A percentile compares a stretch with the other conserved stretches of the same genome.
These are phyloP conservation scores for Pteruthius melanotis DNA, from an alignment of 2,113 vertebrate genomes.

Conservation along the genomic window DNA sequence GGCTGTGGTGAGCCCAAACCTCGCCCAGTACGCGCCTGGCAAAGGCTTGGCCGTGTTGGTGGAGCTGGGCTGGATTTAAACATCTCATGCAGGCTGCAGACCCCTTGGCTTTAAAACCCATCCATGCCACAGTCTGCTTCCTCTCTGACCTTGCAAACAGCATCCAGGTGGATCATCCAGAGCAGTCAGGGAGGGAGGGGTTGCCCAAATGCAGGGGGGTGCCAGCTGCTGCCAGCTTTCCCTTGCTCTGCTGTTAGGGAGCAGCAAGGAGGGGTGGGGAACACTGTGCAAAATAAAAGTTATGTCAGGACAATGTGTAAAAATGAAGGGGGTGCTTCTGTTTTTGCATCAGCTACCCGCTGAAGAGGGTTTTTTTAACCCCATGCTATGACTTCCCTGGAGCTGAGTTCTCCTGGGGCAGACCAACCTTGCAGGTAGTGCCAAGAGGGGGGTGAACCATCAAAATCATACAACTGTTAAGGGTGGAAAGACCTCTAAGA, in stretches of 20 bases:
- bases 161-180: background rate
- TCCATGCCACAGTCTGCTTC: background rate
- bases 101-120: background rate
- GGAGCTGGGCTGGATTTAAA: background rate
- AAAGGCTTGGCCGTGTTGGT: fast-evolving
- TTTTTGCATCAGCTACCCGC: background rate
- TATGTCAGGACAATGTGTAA: background rate
- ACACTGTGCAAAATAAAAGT: background rate
- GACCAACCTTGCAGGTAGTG: background rate
- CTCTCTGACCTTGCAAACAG: background rate
- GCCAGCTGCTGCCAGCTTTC: background rate
- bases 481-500: background rate
- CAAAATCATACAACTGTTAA: background rate
- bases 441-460: background rate
- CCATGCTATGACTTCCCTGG: background rate
- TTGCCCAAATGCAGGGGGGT: background rate
- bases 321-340: background rate
- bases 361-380: background rate
- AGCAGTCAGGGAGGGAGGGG: background rate
- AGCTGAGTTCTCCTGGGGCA: background rate
- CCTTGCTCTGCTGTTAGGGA: fast-evolving
- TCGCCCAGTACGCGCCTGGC: fast-evolving
- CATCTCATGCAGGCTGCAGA: background rate
- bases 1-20: background rate
- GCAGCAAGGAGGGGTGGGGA: background rate